phyloP scores from a whole-genome alignment of 2,113 vertebrate species.

The Centropus bengalensis region DNA sequence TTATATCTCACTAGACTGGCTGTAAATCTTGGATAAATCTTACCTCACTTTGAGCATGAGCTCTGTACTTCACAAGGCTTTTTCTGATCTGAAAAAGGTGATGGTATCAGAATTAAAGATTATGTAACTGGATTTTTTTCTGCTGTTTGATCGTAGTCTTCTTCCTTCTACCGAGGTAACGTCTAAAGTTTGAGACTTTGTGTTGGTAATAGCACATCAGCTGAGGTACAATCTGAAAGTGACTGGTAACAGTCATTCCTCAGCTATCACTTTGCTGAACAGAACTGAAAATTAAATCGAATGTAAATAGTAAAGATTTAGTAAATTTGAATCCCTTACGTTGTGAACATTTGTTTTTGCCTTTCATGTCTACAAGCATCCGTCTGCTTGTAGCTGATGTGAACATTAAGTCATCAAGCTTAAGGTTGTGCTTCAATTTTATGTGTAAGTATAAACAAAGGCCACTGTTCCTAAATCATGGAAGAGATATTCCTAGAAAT shows the following conservation, averaged over 20 bases:
- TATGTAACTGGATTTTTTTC: not conserved
- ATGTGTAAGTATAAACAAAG: not conserved
- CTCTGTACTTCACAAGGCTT: not conserved
- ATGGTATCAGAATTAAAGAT: not conserved
- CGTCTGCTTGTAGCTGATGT: not conserved
- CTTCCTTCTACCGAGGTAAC: not conserved
- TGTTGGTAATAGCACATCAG: not conserved
- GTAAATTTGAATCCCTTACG: not conserved
- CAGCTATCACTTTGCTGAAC: not conserved
- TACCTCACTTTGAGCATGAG: not conserved
- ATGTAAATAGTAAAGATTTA: not conserved
- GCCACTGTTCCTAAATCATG: not conserved
- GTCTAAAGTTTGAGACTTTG: not conserved
- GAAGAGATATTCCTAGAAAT: not conserved
- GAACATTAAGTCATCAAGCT: not conserved
- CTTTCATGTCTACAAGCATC: not conserved
- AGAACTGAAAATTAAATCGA: not conserved
- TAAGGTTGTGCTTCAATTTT: not conserved
- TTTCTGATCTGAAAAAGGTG: not conserved
- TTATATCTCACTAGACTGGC: not conserved
- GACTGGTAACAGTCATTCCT: not conserved
- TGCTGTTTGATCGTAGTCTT: not conserved
- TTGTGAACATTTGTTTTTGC: not conserved
- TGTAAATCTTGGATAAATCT: not conserved
- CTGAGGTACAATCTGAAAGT: not conserved